phyloP scores from a whole-genome alignment of 2,888 invertebrate species.

The Habrosyne pyritoides region DNA sequence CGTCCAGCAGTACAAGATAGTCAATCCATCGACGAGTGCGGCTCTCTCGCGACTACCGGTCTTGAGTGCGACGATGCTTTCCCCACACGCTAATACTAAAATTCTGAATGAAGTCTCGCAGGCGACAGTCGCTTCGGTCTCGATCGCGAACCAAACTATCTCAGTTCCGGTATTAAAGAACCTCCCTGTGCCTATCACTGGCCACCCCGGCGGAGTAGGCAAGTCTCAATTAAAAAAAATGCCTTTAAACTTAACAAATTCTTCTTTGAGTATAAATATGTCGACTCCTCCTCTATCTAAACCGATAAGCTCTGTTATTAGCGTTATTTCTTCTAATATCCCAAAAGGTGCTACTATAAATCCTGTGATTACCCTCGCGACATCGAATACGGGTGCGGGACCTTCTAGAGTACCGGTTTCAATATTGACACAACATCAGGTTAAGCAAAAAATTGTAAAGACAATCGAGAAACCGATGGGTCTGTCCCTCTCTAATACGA shows the following conservation, averaged over 20 bases:
- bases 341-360: constrained; percentile 66
- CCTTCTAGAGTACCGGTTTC: constrained; percentile 71
- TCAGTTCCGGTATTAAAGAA: constrained; percentile 77
- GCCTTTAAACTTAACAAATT: constrained; percentile 64
- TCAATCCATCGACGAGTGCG: constrained; percentile 57
- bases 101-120: constrained; percentile 83
- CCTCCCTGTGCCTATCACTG: constrained; percentile 65
- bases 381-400: constrained; percentile 54
- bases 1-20: constrained; percentile 76
- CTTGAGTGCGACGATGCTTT: constrained; percentile 60
- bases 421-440: constrained; percentile 74
- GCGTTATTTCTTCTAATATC: constrained; percentile 75
- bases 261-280: constrained; percentile 64
- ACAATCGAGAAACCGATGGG: constrained; percentile 79
- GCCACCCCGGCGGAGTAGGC: constrained; percentile 46
- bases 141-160: constrained; percentile 79
- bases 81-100: constrained; percentile 73
- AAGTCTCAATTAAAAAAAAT: constrained; percentile 67
- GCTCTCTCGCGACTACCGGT: constrained; percentile 67
- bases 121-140: constrained; percentile 82
- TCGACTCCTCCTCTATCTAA: constrained; percentile 66
- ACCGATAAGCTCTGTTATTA: constrained; percentile 75
- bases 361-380: constrained; percentile 69
- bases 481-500: constrained; percentile 77
- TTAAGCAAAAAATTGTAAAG: constrained; percentile 80